Base-by-base conservation (phyloP, 2,113 vertebrate species). In the Martes martes region DNA sequence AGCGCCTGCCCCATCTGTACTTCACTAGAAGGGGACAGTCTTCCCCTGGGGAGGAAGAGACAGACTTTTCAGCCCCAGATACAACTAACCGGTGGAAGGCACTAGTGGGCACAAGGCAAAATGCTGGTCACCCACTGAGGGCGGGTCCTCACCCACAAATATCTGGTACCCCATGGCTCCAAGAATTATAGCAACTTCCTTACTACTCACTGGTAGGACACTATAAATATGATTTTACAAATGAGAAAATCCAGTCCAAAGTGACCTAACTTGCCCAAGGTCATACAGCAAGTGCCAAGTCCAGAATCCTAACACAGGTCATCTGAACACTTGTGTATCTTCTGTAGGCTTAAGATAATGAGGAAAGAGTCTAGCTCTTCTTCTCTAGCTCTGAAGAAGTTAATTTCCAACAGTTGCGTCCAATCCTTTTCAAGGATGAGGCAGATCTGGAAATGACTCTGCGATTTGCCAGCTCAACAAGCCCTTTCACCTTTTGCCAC, bases 351-450 rank as follows among this genome's bases (percentile, higher is more conserved):
- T 88, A 86, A 57, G 31, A 45, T 18, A 47, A 65, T 24, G 55
- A 80, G 26, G 24, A 92, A 88, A 1, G 2, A 39, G 11, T 47
- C 14, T 50, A 21, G 31, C 21, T 42, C 4, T 55, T 55, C 52
- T 55, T 21, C 4, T 11, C 9, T 1, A 28, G 45, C 42, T 76
- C 33, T 2, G 1, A 78, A 80, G n/a, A 93, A 85, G 81, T 36
- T 67, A 18, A 47, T 71, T 93, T 95, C 81, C 81, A 82, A 89
- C 61, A 92, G 36, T 47, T 91, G n/a, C 7, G 13, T 74, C 36
- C 63, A 81, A n/a, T 71, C n/a, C 61, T 92, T 93, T 39, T 93
- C 33, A 82, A 55, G 4, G 0, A 21, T 6, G 16, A 91, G 36
- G 71, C 71, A 85, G 59, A 59, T 73, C 45, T 78, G 33, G 31